Conservation (phyloP, 2,113 vertebrate genomes). For the Entomyzon cyanotis region DNA sequence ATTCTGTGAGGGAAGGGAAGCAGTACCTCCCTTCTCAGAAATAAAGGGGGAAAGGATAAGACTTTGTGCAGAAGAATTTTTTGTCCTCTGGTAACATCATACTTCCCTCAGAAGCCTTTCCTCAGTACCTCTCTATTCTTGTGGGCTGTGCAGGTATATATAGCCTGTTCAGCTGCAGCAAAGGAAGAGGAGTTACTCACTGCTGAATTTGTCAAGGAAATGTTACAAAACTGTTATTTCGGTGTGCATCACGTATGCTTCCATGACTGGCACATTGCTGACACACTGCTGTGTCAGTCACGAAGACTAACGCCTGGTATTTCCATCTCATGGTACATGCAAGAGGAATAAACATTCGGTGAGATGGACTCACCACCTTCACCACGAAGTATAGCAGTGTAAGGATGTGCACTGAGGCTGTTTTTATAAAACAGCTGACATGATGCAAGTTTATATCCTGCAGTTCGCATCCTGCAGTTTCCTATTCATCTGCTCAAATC, state of each 20-base stretch:
- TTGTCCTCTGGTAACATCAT: neutral
- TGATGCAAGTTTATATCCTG: neutral
- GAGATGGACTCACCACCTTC: neutral
- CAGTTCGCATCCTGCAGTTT: neutral
- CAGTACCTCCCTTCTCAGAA: neutral
- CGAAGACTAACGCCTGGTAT: neutral
- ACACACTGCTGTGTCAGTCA: neutral
- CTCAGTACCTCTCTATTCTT: neutral
- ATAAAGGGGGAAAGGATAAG: neutral
- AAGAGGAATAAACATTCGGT: neutral
- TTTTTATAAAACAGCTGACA: neutral
- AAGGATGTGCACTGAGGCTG: neutral
- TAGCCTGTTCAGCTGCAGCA: neutral
- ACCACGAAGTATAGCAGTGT: fast-evolving
- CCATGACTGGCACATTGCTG: neutral
- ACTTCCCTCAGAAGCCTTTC: neutral
- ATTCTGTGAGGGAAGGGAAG: neutral
- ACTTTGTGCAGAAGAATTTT: neutral
- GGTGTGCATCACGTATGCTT: neutral
- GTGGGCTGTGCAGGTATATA: neutral
- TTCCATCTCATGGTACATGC: neutral
- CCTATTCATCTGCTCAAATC: slow-evolving; percentile 4
- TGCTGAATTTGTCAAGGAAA: neutral
- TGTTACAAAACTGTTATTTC: neutral
- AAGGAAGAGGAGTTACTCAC: neutral